phyloP scores from a whole-genome alignment of 1,140 invertebrate species.

The Drosophila lacteicornis region DNA sequence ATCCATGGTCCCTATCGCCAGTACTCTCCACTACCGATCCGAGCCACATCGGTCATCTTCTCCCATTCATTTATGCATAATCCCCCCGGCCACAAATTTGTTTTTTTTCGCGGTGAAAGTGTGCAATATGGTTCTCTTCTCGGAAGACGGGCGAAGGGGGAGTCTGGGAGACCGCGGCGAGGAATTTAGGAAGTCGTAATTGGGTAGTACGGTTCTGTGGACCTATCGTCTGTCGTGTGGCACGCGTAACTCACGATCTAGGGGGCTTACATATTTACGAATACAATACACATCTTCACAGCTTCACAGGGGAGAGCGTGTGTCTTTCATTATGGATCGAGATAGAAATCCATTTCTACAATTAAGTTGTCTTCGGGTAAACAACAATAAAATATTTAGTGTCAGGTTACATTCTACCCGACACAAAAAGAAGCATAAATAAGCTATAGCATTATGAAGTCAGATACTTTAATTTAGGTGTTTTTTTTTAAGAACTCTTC shows the following conservation, averaged over 20 bases:
- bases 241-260: constrained; percentile 57
- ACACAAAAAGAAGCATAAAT: not conserved
- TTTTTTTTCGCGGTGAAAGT: constrained; percentile 76
- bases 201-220: constrained; percentile 3
- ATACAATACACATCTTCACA: constrained; percentile 21
- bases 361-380: constrained; percentile 30
- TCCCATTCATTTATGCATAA: constrained; percentile 75
- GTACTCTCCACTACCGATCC: constrained; percentile 15
- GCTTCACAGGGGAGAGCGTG: constrained; percentile 38
- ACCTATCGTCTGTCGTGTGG: constrained; percentile 56
- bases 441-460: not conserved
- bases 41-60: constrained; percentile 15
- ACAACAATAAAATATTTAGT: not conserved
- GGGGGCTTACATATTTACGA: constrained; percentile 17
- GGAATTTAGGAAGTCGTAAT: constrained; percentile 41
- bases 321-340: constrained; percentile 50
- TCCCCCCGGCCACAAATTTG: constrained; percentile 48
- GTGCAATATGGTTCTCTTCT: constrained; percentile 51
- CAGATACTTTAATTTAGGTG: not conserved
- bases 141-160: constrained; percentile 1
- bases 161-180: not conserved
- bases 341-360: constrained; percentile 51
- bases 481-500: not conserved
- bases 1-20: constrained; percentile 13
- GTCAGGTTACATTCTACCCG: constrained; percentile 4